These are phyloP conservation scores for Pogonophryne albipinna DNA, from an alignment of 2,797 vertebrate genomes.

Conservation along the genomic window DNA sequence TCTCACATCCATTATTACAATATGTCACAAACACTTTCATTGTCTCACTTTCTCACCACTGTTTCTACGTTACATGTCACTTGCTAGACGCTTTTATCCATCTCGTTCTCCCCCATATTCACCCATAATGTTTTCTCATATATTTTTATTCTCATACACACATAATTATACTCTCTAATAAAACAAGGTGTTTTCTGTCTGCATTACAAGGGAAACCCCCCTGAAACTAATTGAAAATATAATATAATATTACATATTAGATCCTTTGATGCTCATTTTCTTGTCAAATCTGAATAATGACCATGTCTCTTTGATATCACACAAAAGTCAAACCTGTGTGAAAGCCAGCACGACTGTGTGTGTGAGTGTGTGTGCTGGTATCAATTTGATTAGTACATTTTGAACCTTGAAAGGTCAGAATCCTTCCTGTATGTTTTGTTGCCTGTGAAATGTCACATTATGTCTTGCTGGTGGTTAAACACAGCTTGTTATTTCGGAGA, in stretches of 20 bases:
- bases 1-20: background rate
- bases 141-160: background rate
- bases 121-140: background rate
- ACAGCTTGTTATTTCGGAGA: conserved; percentile 46
- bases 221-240: conserved; percentile 6
- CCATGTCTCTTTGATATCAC: background rate
- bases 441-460: conserved; percentile 77
- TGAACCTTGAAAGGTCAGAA: conserved; percentile 74
- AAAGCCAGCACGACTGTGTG: background rate
- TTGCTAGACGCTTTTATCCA: no score
- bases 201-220: background rate
- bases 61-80: no score
- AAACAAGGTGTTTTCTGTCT: background rate
- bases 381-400: conserved; percentile 56
- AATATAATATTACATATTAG: background rate
- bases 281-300: conserved; percentile 18
- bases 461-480: conserved; percentile 57
- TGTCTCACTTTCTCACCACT: background rate
- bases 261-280: conserved; percentile 5
- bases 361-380: conserved; percentile 21
- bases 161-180: background rate
- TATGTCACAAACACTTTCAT: background rate
- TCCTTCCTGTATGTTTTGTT: conserved; percentile 61
- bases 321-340: conserved; percentile 9
- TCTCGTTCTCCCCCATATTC: background rate